Conservation (phyloP, 2,888 invertebrate genomes). For the Drosophila imparisetae region DNA sequence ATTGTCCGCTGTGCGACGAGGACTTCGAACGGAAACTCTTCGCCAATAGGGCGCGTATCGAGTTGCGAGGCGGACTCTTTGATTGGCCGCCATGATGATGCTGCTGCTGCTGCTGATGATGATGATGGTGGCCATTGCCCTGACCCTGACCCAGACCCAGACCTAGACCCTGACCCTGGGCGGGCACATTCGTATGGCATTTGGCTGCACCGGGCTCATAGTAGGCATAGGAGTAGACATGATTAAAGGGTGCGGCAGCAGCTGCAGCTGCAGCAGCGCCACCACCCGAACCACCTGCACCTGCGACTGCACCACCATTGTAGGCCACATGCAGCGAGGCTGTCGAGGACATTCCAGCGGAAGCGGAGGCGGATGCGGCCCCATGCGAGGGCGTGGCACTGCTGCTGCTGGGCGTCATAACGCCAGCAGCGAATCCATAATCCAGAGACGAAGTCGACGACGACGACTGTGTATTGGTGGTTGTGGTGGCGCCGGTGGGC, state of each 20-base stretch:
- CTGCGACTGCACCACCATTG: slow-evolving; percentile 59
- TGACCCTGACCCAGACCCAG: slow-evolving; percentile 48
- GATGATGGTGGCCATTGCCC: slow-evolving; percentile 42
- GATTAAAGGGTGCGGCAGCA: slow-evolving; percentile 76
- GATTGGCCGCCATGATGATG: slow-evolving; percentile 67
- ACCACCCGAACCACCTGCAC: not conserved
- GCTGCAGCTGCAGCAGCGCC: slow-evolving; percentile 33
- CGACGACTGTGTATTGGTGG: slow-evolving; percentile 73
- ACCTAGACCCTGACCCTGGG: slow-evolving; percentile 61
- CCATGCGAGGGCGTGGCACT: slow-evolving; percentile 77
- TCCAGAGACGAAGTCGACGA: slow-evolving; percentile 81
- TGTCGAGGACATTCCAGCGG: slow-evolving; percentile 59
- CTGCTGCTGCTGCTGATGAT: not conserved
- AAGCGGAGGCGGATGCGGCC: slow-evolving; percentile 40
- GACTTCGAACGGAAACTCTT: slow-evolving; percentile 84
- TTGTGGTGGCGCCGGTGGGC: slow-evolving; percentile 85
- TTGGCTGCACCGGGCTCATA: slow-evolving; percentile 89
- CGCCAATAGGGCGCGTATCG: slow-evolving; percentile 83
- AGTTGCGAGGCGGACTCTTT: slow-evolving; percentile 84
- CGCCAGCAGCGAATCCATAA: slow-evolving; percentile 83
- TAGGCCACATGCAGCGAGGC: slow-evolving; percentile 69
- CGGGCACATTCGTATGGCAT: slow-evolving; percentile 87
- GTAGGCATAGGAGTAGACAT: slow-evolving; percentile 93
- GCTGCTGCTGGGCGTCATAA: slow-evolving; percentile 80
- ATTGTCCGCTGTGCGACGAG: slow-evolving; percentile 75